These are phyloP conservation scores for Lithophane leautieri DNA, from an alignment of 2,888 invertebrate genomes.

Conservation along the genomic window DNA sequence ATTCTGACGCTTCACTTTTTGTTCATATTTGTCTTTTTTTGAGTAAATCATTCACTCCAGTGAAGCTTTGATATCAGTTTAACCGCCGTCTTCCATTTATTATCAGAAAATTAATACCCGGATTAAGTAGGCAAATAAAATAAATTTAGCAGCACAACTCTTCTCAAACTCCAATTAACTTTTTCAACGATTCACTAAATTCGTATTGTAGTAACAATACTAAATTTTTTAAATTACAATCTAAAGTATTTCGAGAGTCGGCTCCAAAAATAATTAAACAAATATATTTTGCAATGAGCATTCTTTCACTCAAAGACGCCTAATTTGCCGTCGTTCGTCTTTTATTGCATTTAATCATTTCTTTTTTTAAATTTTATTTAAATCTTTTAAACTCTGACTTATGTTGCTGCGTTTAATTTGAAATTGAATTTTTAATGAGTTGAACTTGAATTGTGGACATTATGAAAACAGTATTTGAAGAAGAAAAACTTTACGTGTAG, in stretches of 20 bases:
- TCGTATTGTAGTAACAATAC: background rate
- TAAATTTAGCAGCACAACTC: background rate
- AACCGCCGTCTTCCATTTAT: background rate
- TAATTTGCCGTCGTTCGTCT: slow-evolving; percentile 8
- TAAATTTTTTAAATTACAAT: slow-evolving; percentile 14
- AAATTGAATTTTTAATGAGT: slow-evolving; percentile 11
- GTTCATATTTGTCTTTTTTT: background rate
- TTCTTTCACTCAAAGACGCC: slow-evolving; percentile 18
- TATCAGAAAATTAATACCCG: background rate
- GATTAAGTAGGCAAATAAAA: background rate
- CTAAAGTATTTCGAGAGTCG: slow-evolving; percentile 16
- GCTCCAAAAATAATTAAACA: slow-evolving; percentile 49
- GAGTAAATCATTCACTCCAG: background rate
- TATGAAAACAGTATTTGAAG: background rate
- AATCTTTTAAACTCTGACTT: slow-evolving; percentile 5
- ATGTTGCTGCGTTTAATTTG: background rate
- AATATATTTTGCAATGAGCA: slow-evolving; percentile 39
- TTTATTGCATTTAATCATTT: slow-evolving; percentile 50
- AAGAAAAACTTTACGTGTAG: background rate
- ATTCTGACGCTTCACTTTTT: too few relatives aligned
- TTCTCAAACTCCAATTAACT: slow-evolving; percentile 6
- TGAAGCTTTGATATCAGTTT: background rate
- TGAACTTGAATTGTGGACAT: slow-evolving; percentile 5
- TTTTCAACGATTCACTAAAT: background rate
- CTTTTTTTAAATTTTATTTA: background rate